Base-by-base conservation (phyloP, 2,888 invertebrate genomes). In the Trisateles emortualis region DNA sequence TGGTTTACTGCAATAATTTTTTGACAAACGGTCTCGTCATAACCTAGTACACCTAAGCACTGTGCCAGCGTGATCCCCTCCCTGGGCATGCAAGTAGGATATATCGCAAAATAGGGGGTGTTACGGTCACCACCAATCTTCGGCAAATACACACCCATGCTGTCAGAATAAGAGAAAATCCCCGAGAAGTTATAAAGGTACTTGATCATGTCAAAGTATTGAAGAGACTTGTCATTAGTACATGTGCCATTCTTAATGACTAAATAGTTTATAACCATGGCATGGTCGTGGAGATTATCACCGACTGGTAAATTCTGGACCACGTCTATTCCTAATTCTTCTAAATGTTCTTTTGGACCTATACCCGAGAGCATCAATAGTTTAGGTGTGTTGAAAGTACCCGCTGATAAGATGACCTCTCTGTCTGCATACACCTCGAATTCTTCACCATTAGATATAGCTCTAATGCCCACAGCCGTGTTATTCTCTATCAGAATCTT, bases 361-460 rank as follows among this genome's bases (percentile, higher is more conserved):
- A 91, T 70, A 0, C 90, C 90, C 0, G 90, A 90, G 0, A 89
- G 71, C 48, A 88, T 67, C 39, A 91, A 52, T 11, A 90, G 53
- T 65, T 91, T 89, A 0, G 90, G 76, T 10, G 88, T 83, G 55
- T 90, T 90, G 40, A 87, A 89, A 0, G 88, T 80, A 0, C 90
- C 90, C 0, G 90, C 84, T 1, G 86, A 79, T n/a, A 88, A 14
- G 10, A 90, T 74, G 0, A 90, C 81, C 65, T 90, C 90, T 39
- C 77, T 83, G 1, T 74, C 61, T 0, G 81, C 83, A 41, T 74
- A 84, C 32, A 83, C 83, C 8, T 67, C 39, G 9, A 76, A 62
- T 19, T 78, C 67, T 11, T 78, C 50, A 2, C 66, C 71, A 14
- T 77, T 62, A 0, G 48, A 26, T 1, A 73, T 13, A 1, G 81